Conservation (phyloP, 2,113 vertebrate species). For the Diglossa brunneiventris region DNA sequence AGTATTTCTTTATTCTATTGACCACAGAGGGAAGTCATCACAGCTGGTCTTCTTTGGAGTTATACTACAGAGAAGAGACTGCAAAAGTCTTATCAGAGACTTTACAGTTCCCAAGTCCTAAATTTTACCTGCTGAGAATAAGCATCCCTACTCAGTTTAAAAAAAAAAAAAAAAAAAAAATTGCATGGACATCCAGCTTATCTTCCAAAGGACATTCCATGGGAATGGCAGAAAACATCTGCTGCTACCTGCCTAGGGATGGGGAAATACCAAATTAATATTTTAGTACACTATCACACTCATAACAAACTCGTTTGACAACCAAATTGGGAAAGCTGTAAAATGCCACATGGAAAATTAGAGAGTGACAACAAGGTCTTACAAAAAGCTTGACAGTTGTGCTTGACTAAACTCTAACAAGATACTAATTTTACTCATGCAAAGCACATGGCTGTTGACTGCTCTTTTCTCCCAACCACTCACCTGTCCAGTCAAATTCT, state of each 20-base stretch:
- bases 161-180: not conserved
- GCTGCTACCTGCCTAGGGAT: not conserved
- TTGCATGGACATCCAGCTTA: not conserved
- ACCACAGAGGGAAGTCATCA: constrained; percentile 17
- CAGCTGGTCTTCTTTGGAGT: constrained; percentile 6
- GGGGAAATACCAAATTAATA: not conserved
- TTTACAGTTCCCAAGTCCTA: not conserved
- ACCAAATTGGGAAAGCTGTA: not conserved
- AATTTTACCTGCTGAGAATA: not conserved
- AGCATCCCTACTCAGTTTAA: not conserved
- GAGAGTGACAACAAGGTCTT: not conserved
- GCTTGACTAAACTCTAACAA: not conserved
- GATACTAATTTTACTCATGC: not conserved
- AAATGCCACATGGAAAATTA: not conserved
- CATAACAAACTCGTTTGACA: not conserved
- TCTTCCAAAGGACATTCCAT: not conserved
- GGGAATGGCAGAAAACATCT: not conserved
- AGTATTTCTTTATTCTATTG: constrained; percentile 35
- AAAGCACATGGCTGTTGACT: not conserved
- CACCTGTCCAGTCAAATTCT: not conserved
- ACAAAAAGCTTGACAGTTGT: not conserved
- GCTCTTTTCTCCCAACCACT: not conserved
- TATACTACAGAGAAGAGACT: not conserved
- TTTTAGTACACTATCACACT: not conserved
- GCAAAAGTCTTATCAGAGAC: not conserved